A percentile compares a stretch with the other conserved stretches of the same genome.
These are phyloP conservation scores for Calameuta filiformis DNA, from an alignment of 2,888 invertebrate genomes.

Conservation along the genomic window DNA sequence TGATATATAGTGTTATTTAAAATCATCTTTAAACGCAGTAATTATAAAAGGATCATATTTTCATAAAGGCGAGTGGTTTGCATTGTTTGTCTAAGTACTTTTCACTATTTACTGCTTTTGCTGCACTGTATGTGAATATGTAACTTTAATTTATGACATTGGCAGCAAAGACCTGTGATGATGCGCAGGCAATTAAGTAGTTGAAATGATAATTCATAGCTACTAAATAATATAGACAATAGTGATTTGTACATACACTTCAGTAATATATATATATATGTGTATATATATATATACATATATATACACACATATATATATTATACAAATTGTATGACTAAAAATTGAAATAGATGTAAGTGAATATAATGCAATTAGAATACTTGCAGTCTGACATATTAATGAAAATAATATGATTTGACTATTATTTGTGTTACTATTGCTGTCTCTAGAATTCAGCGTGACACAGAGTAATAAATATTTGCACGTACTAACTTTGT, in stretches of 20 bases:
- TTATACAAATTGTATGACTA: conserved; percentile 13
- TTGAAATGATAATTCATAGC: conserved; percentile 17
- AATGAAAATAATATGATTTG: background rate
- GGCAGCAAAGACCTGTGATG: conserved; percentile 10
- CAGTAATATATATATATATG: conserved; percentile 23
- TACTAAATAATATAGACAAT: conserved; percentile 15
- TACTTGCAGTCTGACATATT: conserved; percentile 6
- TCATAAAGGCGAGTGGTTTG: background rate
- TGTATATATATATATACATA: conserved; percentile 23
- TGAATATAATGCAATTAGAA: conserved; percentile 13
- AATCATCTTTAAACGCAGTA: background rate
- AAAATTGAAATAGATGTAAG: conserved; percentile 13
- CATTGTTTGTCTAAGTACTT: background rate
- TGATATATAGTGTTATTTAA: background rate
- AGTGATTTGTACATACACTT: conserved; percentile 24
- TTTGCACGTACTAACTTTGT: conserved; percentile 14
- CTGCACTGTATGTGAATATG: conserved; percentile 6
- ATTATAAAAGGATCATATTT: background rate
- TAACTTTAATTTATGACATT: conserved; percentile 11
- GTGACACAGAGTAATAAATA: background rate
- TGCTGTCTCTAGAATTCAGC: background rate
- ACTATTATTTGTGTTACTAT: conserved; percentile 8
- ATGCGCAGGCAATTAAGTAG: conserved; percentile 14
- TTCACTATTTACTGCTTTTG: background rate
- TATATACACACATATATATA: conserved; percentile 16